A percentile compares a stretch with the other conserved stretches of the same genome.
Conservation (phyloP, 2,113 vertebrate species). For the Campylomormyrus tamandua region DNA sequence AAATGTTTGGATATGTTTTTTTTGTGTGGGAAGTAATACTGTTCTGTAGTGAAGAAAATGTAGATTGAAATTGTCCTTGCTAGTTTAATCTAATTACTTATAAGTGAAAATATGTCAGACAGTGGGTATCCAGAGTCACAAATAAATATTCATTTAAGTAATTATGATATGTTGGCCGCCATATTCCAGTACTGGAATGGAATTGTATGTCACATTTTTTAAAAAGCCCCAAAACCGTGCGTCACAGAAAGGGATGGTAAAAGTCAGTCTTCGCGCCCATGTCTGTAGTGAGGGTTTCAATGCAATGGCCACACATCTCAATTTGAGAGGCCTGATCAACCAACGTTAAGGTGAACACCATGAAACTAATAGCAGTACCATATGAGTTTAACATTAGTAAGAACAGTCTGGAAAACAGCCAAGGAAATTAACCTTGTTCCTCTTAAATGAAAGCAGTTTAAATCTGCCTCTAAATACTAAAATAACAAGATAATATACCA, state of each 20-base stretch:
- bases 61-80: neutral
- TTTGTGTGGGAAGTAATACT: neutral
- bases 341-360: neutral
- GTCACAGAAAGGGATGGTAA: neutral
- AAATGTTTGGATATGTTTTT: neutral
- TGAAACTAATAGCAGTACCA: neutral
- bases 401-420: neutral
- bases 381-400: neutral
- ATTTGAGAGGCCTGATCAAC: neutral
- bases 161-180: neutral
- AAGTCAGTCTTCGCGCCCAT: neutral
- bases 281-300: neutral
- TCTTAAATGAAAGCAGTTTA: neutral
- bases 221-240: neutral
- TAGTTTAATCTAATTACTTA: neutral
- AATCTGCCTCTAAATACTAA: neutral
- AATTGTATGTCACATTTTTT: neutral
- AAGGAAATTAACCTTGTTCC: neutral
- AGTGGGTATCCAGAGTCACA: neutral
- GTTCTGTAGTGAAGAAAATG: neutral
- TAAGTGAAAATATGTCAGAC: neutral
- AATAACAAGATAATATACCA: neutral
- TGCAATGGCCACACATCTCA: neutral
- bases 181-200: neutral
- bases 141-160: neutral